Base-by-base conservation (phyloP, 2,113 vertebrate genomes). In the Nestor notabilis region DNA sequence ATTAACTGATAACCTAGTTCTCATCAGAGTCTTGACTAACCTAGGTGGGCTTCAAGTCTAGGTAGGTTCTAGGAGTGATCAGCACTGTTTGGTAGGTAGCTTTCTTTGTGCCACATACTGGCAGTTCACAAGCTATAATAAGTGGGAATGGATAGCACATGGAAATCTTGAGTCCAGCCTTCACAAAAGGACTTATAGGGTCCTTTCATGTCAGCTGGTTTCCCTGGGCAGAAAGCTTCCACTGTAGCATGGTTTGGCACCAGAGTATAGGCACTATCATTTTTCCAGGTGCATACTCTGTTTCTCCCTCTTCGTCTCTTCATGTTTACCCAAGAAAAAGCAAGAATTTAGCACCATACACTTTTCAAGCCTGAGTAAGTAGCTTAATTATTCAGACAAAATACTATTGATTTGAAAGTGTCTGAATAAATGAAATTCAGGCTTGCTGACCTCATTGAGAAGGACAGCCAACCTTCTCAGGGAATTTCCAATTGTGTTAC, bases 311-410 rank as follows among this genome's bases (percentile, higher is more conserved):
- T 89, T 93, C 85, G 27, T 46, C 12, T 87, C 24, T 76, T 66
- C 43, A 33, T 13, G n/a, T 68, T 92, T 70, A 80, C 11, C 53
- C 33, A 58, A 91, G 81, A 84, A 90, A 86, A 56, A 1, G 0
- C 46, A 92, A 91, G 63, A 93, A 63, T 86, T 93, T 89, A 74
- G 14, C 76, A 70, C 64, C 75, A 50, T 43, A 31, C 18, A 56
- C 56, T 92, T 41, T 89, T 95, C 76, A 84, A 93, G 72, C 47
- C 60, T 82, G 72, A 93, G 68, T 68, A 93, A 87, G 69, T 69
- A 90, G 56, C 83, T 88, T 95, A 93, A 94, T 95, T 95, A 95
- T 94, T 96, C 61, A 94, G 88, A 83, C 92, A 96, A 96, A 96
- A 92, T 64, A 82, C 33, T 61, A 86, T 80, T 87, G 95, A 92